A percentile compares a stretch with the other conserved stretches of the same genome.
Evolutionary conservation across 2,888 invertebrate genomes (phyloP).

Genomic region (Stenichneumon culpator): DNA sequence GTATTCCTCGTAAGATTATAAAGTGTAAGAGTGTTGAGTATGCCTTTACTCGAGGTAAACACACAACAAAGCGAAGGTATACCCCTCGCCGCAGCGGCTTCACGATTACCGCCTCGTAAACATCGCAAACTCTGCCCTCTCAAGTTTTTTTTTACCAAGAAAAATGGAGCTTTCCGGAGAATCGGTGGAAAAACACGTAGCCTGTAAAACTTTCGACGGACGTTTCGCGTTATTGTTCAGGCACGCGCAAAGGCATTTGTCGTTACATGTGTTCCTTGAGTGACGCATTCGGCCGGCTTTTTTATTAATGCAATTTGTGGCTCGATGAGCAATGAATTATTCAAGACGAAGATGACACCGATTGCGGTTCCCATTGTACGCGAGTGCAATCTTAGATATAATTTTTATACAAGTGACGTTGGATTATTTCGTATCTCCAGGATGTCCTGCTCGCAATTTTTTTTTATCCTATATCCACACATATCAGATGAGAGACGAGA

Average conservation of each 20-base stretch:
- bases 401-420: too few relatives aligned
- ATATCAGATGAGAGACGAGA: too few relatives aligned
- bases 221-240: neutral
- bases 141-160: neutral
- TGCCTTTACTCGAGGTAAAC: neutral
- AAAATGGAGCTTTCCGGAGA: neutral
- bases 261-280: neutral
- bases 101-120: neutral
- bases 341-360: too few relatives aligned
- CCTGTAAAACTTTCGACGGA: neutral
- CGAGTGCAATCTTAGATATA: too few relatives aligned
- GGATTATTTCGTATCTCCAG: too few relatives aligned
- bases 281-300: neutral
- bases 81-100: neutral
- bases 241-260: neutral
- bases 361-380: too few relatives aligned
- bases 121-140: neutral
- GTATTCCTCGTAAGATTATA: too few relatives aligned
- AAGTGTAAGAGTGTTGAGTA: too few relatives aligned
- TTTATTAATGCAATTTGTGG: too few relatives aligned
- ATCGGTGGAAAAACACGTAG: neutral
- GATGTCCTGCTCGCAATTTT: too few relatives aligned
- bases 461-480: too few relatives aligned
- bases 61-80: neutral
- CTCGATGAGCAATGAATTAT: too few relatives aligned